phyloP scores from a whole-genome alignment of 2,113 vertebrate genomes.

The Halichoerus grypus region DNA sequence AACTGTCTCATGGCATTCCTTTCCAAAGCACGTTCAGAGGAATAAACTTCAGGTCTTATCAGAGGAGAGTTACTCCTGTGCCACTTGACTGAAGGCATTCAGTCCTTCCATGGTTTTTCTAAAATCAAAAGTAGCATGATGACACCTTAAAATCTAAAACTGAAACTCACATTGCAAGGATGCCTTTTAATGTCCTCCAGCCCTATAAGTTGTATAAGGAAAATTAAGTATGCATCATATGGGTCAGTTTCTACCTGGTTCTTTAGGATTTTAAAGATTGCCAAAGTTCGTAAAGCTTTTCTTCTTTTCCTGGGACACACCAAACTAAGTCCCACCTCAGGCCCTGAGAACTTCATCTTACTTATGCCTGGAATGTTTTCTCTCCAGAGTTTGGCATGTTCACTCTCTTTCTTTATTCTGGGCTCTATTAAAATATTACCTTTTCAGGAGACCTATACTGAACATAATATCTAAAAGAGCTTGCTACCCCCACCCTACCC shows the following conservation, averaged over 20 bases:
- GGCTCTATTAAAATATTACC: background rate
- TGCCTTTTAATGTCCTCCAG: background rate
- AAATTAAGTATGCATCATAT: background rate
- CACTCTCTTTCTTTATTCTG: background rate
- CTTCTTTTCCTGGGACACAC: background rate
- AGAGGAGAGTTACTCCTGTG: background rate
- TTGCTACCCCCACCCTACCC: background rate
- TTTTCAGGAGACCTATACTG: background rate
- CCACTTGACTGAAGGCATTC: background rate
- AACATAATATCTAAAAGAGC: background rate
- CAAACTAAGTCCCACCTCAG: background rate
- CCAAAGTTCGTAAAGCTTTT: background rate
- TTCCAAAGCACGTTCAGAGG: background rate
- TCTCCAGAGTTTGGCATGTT: background rate
- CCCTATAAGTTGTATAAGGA: background rate
- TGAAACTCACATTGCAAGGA: background rate
- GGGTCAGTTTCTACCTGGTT: background rate
- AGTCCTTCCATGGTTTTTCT: background rate
- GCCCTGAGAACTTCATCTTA: background rate
- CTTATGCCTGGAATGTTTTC: background rate
- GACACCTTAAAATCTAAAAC: background rate
- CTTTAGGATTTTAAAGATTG: constrained; percentile 17
- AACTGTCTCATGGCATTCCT: background rate
- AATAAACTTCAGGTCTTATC: background rate
- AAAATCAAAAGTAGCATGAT: constrained; percentile 24